A percentile compares a stretch with the other conserved stretches of the same genome.
Conservation (phyloP, 2,888 invertebrate species). For the Neoaliturus tenellus region DNA sequence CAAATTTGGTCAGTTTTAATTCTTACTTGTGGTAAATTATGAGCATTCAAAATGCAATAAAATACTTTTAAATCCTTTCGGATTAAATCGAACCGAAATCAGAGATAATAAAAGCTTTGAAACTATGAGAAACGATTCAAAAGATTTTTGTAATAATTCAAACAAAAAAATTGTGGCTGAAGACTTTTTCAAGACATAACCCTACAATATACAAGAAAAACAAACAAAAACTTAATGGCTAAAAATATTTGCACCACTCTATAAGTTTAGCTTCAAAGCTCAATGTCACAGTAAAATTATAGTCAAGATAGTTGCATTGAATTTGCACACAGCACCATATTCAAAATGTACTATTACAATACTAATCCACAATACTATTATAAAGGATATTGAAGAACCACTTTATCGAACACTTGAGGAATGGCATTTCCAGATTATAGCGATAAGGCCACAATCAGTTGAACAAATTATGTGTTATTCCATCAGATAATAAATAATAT, state of each 20-base stretch:
- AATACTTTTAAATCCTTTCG: too few species aligned
- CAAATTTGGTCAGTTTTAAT: too few species aligned
- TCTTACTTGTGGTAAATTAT: too few species aligned
- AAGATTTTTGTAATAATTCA: too few species aligned
- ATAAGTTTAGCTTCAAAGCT: neutral
- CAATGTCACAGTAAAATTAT: neutral
- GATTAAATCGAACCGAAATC: too few species aligned
- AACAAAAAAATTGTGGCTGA: too few species aligned
- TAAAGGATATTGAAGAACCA: neutral
- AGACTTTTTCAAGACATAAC: too few species aligned
- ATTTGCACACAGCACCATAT: conserved; percentile 30
- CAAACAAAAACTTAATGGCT: neutral
- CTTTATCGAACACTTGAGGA: neutral
- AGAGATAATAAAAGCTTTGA: too few species aligned
- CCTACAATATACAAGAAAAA: neutral
- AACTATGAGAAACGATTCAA: too few species aligned
- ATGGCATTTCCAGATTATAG: neutral
- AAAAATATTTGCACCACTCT: neutral
- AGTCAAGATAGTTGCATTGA: neutral
- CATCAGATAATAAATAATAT: neutral
- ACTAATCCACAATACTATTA: neutral
- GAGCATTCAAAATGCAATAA: too few species aligned
- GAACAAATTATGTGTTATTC: neutral
- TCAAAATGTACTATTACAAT: neutral
- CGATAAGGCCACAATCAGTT: conserved; percentile 18